Evolutionary conservation across 1,140 invertebrate genomes (phyloP).

Genomic region (Achroia grisella): DNA sequence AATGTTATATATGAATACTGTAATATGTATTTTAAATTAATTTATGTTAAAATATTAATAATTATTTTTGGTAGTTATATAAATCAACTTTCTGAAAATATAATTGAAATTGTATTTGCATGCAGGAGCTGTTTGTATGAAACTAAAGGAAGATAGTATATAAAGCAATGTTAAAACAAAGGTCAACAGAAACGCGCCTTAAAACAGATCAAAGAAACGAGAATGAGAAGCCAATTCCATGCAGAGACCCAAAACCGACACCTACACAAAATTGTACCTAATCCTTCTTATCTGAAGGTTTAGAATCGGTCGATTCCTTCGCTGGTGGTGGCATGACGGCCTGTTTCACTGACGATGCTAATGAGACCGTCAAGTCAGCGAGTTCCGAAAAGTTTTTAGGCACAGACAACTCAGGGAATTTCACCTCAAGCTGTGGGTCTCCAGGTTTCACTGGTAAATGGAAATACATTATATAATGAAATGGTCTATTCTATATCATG

Average conservation of each 20-base stretch:
- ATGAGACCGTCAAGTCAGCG: conserved; percentile 45
- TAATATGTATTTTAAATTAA: too few species aligned
- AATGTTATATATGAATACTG: too few species aligned
- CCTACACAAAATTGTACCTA: conserved; percentile 40
- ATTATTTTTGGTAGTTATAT: too few species aligned
- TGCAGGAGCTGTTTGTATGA: too few species aligned
- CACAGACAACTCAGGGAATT: conserved; percentile 66
- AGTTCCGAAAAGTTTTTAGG: conserved; percentile 68
- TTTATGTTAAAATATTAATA: too few species aligned
- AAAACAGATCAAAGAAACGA: conserved; percentile 4
- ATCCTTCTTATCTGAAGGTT: conserved; percentile 45
- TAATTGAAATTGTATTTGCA: too few species aligned
- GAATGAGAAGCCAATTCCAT: conserved; percentile 10
- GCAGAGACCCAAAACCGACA: conserved; percentile 8
- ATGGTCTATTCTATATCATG: too few species aligned
- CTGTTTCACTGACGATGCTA: conserved; percentile 60
- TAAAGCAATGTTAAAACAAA: too few species aligned
- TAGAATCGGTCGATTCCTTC: conserved; percentile 39
- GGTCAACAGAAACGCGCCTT: background rate
- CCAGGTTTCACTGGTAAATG: conserved; percentile 69
- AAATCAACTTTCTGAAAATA: too few species aligned
- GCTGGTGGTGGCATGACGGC: conserved; percentile 62
- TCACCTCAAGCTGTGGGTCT: conserved; percentile 66
- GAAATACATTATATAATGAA: background rate
- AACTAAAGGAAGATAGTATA: too few species aligned